Evolutionary conservation across 2,113 vertebrate genomes (phyloP).

Genomic region (Mustela lutreola): DNA sequence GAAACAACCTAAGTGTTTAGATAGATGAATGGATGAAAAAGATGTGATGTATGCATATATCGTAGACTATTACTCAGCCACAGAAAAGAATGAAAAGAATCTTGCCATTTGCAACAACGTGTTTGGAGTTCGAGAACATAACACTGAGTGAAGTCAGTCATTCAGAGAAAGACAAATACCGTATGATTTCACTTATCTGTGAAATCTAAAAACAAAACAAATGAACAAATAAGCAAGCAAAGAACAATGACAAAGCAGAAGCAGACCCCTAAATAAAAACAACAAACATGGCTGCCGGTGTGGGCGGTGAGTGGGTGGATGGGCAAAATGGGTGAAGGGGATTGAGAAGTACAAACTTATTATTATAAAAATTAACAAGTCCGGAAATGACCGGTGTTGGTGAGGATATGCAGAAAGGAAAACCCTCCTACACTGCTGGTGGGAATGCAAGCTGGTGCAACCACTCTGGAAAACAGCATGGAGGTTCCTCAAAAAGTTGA

Average conservation of each 20-base stretch:
- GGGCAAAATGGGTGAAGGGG: background rate
- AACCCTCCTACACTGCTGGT: too few relatives aligned
- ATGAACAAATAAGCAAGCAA: background rate
- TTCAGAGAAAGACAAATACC: background rate
- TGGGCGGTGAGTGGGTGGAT: background rate
- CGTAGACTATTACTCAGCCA: background rate
- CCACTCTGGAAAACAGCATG: too few relatives aligned
- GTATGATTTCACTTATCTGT: background rate
- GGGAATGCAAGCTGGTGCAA: too few relatives aligned
- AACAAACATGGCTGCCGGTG: background rate
- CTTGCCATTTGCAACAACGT: background rate
- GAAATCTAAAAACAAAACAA: background rate
- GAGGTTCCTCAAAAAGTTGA: too few relatives aligned
- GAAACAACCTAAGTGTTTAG: background rate
- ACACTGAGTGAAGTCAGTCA: background rate
- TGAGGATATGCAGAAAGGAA: too few relatives aligned
- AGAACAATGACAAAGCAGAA: background rate
- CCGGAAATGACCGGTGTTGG: too few relatives aligned
- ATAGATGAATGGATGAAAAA: background rate
- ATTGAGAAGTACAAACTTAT: background rate
- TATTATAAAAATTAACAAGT: background rate
- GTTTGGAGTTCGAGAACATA: background rate
- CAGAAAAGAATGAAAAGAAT: background rate
- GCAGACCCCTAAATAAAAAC: background rate
- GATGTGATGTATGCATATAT: background rate